Evolutionary conservation across 2,888 invertebrate genomes (phyloP).

Genomic region (Pandemis corylana): DNA sequence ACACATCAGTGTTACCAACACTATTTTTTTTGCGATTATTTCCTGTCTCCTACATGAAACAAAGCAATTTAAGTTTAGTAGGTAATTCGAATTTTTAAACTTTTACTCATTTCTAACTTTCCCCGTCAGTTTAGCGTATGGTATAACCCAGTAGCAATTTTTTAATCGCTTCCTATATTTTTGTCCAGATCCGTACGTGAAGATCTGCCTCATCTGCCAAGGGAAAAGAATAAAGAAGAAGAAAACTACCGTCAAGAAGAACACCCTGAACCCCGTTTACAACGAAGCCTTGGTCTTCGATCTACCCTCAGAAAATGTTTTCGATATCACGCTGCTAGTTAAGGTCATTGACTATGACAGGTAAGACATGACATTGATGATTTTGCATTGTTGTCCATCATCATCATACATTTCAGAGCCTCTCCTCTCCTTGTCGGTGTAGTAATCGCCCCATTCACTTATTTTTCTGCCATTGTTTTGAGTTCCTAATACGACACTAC

Average conservation of each 20-base stretch:
- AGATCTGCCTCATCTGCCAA: constrained; percentile 94
- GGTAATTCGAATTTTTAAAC: no score
- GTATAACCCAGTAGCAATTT: not conserved
- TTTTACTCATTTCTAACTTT: no score
- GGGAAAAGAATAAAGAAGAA: constrained; percentile 96
- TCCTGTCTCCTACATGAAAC: no score
- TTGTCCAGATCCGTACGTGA: constrained; percentile 94
- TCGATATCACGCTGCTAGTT: constrained; percentile 92
- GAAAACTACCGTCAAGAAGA: constrained; percentile 95
- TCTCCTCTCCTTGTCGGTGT: no score
- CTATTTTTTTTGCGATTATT: no score
- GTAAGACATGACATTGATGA: constrained; percentile 74
- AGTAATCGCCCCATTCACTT: no score
- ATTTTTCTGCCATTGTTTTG: no score
- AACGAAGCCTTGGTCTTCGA: constrained; percentile 98
- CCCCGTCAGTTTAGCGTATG: not conserved
- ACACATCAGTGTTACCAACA: no score
- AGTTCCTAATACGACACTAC: no score
- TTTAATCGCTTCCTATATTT: not conserved
- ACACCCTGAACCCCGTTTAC: constrained; percentile 94
- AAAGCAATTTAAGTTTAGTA: no score
- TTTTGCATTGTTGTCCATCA: not conserved
- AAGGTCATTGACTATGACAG: constrained; percentile 96
- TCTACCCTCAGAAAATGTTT: constrained; percentile 92
- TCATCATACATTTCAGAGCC: no score